Evolutionary conservation across 2,113 vertebrate genomes (phyloP).

Genomic region (Chloropsis hardwickii): DNA sequence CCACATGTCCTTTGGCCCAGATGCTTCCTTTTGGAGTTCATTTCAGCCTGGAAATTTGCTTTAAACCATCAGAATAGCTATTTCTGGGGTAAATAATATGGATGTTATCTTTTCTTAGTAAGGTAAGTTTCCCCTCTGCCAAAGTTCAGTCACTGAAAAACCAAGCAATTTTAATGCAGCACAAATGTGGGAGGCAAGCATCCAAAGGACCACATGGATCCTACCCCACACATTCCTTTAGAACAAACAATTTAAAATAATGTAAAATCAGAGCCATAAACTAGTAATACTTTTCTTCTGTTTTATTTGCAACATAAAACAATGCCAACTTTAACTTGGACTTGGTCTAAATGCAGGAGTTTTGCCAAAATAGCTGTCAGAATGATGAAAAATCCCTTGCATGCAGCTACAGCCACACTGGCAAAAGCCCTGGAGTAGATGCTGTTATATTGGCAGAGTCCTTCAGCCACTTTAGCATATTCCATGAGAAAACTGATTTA

Average conservation of each 20-base stretch:
- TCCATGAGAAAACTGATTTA: neutral
- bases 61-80: neutral
- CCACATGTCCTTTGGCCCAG: neutral
- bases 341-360: neutral
- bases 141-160: constrained; percentile 2
- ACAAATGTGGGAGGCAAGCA: constrained; percentile 26
- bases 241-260: constrained; percentile 43
- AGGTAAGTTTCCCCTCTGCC: neutral
- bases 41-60: neutral
- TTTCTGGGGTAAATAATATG: neutral
- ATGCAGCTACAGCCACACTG: neutral
- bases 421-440: neutral
- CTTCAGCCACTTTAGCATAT: neutral
- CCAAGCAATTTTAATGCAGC: neutral
- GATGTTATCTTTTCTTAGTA: neutral
- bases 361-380: constrained; percentile 43
- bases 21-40: neutral
- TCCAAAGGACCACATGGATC: constrained; percentile 43
- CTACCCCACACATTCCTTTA: constrained; percentile 35
- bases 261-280: constrained; percentile 32
- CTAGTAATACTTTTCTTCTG: neutral
- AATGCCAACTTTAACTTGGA: constrained; percentile 49
- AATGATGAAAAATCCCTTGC: constrained; percentile 24
- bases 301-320: neutral
- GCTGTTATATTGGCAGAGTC: neutral